Evolutionary conservation across 2,113 vertebrate genomes (phyloP).

Genomic region (Catharus fuscescens): DNA sequence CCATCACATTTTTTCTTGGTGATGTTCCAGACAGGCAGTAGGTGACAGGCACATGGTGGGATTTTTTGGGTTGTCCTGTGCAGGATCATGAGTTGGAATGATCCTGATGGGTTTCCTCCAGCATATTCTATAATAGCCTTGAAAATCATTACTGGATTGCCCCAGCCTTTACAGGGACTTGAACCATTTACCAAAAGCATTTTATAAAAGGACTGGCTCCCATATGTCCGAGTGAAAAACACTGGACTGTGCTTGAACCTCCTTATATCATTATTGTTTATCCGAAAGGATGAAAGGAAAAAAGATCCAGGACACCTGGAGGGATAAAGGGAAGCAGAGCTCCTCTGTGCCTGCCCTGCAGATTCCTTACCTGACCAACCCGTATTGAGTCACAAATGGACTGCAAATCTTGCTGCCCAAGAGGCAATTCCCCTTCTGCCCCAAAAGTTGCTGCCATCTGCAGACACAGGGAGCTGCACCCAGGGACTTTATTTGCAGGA

Average conservation of each 20-base stretch:
- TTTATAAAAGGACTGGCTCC: constrained; percentile 24
- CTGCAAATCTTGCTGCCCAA: not conserved
- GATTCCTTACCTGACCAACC: not conserved
- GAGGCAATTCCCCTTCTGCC: not conserved
- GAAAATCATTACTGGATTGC: not conserved
- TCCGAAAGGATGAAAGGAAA: constrained; percentile 25
- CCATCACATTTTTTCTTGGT: not conserved
- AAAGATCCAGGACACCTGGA: constrained; percentile 33
- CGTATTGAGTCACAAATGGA: not conserved
- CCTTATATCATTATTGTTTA: constrained; percentile 35
- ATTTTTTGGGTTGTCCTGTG: not conserved
- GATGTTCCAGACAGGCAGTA: not conserved
- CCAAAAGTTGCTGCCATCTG: fast-evolving
- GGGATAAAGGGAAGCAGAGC: not conserved
- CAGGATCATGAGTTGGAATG: not conserved
- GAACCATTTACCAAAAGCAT: not conserved
- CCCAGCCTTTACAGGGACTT: not conserved
- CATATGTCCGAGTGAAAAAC: not conserved
- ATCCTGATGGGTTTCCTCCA: not conserved
- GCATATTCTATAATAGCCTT: not conserved
- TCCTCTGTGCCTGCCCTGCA: not conserved
- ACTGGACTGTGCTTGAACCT: constrained; percentile 4
- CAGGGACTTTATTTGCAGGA: not conserved
- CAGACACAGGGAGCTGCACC: not conserved
- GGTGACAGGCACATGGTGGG: not conserved